A percentile compares a stretch with the other conserved stretches of the same genome.
These are phyloP conservation scores for Enteromius treurensis DNA, from an alignment of 2,797 vertebrate genomes.

Conservation along the genomic window DNA sequence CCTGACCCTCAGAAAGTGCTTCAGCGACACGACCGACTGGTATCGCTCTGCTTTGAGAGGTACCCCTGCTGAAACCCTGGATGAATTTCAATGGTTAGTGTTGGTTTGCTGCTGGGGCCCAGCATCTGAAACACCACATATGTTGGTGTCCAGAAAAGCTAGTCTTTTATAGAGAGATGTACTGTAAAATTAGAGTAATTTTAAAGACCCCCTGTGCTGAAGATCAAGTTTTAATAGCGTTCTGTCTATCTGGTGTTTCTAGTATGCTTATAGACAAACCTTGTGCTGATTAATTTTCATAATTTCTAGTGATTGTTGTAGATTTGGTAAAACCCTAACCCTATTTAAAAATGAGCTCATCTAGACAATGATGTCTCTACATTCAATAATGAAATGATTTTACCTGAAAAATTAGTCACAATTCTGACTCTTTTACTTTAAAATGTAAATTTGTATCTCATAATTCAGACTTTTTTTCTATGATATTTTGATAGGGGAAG, in stretches of 20 bases:
- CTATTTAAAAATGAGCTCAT: too few relatives aligned
- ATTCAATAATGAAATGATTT: too few relatives aligned
- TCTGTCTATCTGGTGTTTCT: neutral
- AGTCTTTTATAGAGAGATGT: neutral
- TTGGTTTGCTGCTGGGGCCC: neutral
- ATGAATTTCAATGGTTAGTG: neutral
- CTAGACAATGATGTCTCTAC: too few relatives aligned
- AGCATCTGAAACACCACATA: neutral
- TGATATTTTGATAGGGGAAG: too few relatives aligned
- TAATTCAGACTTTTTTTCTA: too few relatives aligned
- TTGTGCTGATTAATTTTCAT: too few relatives aligned
- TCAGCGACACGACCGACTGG: neutral
- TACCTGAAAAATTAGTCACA: too few relatives aligned
- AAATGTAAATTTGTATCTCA: too few relatives aligned
- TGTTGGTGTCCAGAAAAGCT: neutral
- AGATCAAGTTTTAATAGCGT: neutral
- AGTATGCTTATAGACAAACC: neutral
- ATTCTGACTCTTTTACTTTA: too few relatives aligned
- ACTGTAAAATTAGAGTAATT: neutral
- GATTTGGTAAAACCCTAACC: too few relatives aligned
- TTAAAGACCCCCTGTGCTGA: neutral
- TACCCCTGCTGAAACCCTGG: neutral
- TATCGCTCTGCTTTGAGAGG: constrained; percentile 2
- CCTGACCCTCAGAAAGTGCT: constrained; percentile 40
- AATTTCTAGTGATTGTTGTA: too few relatives aligned